Evolutionary conservation across 2,797 vertebrate genomes (phyloP).

Genomic region (Chelon auratus): DNA sequence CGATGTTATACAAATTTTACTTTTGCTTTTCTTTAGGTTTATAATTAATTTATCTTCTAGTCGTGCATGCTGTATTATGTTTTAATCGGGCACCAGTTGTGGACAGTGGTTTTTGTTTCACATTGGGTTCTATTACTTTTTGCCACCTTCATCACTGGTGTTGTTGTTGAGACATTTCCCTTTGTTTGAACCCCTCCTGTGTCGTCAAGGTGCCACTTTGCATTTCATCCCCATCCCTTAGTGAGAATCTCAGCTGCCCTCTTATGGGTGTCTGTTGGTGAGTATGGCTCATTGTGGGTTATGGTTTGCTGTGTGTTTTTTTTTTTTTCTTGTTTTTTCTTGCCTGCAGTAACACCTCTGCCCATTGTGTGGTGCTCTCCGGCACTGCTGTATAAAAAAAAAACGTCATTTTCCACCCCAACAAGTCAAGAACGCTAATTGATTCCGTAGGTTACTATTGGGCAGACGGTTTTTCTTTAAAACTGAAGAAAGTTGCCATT

Average conservation of each 20-base stretch:
- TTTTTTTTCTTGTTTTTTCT: no score
- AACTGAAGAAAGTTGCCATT: constrained; percentile 39
- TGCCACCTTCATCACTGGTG: constrained; percentile 69
- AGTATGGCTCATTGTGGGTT: constrained; percentile 78
- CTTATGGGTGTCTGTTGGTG: constrained; percentile 78
- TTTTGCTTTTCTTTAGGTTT: neutral
- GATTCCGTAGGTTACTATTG: constrained; percentile 32
- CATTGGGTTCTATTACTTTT: constrained; percentile 59
- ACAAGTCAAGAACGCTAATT: constrained; percentile 50
- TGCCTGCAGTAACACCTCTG: constrained; percentile 76
- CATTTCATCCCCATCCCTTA: constrained; percentile 85
- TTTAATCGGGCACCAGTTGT: constrained; percentile 40
- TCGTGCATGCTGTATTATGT: constrained; percentile 55
- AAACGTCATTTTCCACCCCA: constrained; percentile 31
- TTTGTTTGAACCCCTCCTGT: constrained; percentile 80
- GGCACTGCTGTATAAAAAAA: constrained; percentile 39
- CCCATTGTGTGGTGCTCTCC: constrained; percentile 75
- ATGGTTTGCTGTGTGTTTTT: constrained; percentile 63
- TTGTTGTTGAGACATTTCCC: constrained; percentile 79
- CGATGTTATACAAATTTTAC: constrained; percentile 25
- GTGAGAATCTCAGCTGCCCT: constrained; percentile 81
- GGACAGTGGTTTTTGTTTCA: constrained; percentile 34
- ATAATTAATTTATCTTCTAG: constrained; percentile 24
- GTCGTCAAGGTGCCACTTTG: constrained; percentile 83
- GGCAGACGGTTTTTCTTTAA: constrained; percentile 39